Evolutionary conservation across 2,113 vertebrate genomes (phyloP).

Genomic region (Aplodontia rufa): DNA sequence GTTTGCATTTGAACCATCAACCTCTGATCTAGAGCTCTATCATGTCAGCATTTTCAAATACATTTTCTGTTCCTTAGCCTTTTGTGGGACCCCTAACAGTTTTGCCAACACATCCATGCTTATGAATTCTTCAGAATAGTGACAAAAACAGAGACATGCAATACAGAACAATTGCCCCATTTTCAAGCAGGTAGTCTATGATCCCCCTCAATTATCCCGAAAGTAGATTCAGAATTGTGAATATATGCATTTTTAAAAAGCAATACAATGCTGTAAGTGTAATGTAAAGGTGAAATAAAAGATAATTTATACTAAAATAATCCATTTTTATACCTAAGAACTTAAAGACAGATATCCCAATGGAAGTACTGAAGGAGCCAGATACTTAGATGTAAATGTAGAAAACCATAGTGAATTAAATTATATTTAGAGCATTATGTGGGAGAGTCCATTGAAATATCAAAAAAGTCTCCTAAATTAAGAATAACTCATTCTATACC

Average conservation of each 20-base stretch:
- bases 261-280: neutral
- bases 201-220: neutral
- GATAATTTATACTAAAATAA: neutral
- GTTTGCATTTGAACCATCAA: neutral
- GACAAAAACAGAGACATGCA: neutral
- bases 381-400: neutral
- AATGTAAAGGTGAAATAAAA: neutral
- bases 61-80: neutral
- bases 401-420: neutral
- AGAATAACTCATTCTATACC: neutral
- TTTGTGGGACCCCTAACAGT: neutral
- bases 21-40: neutral
- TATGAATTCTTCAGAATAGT: neutral
- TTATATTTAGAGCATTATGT: no score
- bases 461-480: neutral
- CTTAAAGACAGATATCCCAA: neutral
- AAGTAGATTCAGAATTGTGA: constrained; percentile 28
- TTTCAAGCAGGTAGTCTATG: neutral
- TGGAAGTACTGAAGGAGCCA: neutral
- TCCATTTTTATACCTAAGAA: neutral
- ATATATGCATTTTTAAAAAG: neutral
- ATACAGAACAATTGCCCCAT: rapidly evolving
- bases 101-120: neutral
- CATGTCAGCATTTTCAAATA: neutral
- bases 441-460: neutral